Evolutionary conservation across 92 coral and sea anemone genomes (phyloP).

Genomic region (Zoanthus gigantus): DNA sequence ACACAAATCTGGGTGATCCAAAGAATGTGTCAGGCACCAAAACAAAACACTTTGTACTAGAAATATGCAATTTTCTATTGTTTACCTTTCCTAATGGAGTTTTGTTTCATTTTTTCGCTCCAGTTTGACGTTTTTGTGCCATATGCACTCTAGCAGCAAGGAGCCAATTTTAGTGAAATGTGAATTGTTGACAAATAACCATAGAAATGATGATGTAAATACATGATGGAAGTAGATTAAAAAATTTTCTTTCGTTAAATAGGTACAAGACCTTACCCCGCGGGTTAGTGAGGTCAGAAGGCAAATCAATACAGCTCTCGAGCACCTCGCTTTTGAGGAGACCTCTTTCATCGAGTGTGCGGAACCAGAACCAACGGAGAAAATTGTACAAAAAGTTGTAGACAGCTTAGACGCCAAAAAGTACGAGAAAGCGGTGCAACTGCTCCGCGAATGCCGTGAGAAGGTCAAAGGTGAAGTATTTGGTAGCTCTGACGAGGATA

Average conservation of each 20-base stretch:
- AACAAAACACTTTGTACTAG: background rate
- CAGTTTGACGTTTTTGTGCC: background rate
- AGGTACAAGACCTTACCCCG: constrained; percentile 82
- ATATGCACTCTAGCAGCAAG: background rate
- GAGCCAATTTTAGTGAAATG: background rate
- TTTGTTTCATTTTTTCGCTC: background rate
- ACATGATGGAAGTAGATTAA: no score
- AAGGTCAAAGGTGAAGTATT: constrained; percentile 71
- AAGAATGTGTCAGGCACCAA: no score
- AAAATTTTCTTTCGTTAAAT: background rate
- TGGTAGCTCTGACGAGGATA: constrained; percentile 87
- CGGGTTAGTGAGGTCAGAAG: constrained; percentile 75
- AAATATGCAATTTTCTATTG: background rate
- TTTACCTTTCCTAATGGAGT: background rate
- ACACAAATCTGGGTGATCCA: no score
- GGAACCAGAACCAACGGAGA: constrained; percentile 60
- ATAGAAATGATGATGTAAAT: background rate
- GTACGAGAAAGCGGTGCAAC: constrained; percentile 79
- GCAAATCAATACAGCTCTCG: constrained; percentile 75
- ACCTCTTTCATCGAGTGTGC: constrained; percentile 53
- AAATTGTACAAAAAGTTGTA: constrained; percentile 67
- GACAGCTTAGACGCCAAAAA: constrained; percentile 74
- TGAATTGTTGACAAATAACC: background rate
- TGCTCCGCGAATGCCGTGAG: constrained; percentile 78
- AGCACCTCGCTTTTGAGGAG: constrained; percentile 70